Conservation (phyloP, 2,113 vertebrate genomes). For the Bagarius yarrelli region DNA sequence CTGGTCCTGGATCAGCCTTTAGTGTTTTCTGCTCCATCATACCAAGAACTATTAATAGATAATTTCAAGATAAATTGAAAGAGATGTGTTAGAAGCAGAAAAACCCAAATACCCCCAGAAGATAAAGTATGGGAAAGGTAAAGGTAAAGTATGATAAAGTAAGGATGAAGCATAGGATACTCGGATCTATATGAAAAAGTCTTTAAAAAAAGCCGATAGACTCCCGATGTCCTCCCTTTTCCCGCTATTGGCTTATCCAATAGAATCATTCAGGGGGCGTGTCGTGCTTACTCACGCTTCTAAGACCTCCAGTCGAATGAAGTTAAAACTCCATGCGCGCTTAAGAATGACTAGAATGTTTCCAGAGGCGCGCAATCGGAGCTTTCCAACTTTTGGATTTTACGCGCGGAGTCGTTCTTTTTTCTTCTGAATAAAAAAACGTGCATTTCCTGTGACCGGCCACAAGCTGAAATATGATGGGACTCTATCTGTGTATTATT, state of each 20-base stretch:
- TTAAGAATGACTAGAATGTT: constrained; percentile 58
- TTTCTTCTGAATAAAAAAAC: neutral
- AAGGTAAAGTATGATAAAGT: too few species aligned
- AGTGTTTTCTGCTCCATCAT: too few species aligned
- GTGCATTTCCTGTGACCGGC: constrained; percentile 5
- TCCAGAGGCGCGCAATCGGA: constrained; percentile 44
- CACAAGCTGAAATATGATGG: constrained; percentile 48
- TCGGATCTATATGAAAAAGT: neutral
- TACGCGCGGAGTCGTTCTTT: neutral
- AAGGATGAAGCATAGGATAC: neutral
- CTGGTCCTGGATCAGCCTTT: too few species aligned
- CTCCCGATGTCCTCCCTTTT: neutral
- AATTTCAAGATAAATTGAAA: too few species aligned
- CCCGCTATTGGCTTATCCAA: constrained; percentile 57
- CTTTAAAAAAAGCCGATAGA: neutral
- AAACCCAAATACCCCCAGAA: neutral
- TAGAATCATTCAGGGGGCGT: constrained; percentile 61
- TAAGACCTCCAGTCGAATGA: constrained; percentile 53
- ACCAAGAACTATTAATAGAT: too few species aligned
- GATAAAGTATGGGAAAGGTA: too few species aligned
- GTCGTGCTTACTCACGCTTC: constrained; percentile 51
- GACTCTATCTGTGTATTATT: constrained; percentile 57
- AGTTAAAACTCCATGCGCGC: constrained; percentile 73
- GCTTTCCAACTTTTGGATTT: constrained; percentile 38
- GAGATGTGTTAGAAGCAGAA: too few species aligned